Evolutionary conservation across 2,888 invertebrate species (phyloP).

Genomic region (Gymnocheta viridis): DNA sequence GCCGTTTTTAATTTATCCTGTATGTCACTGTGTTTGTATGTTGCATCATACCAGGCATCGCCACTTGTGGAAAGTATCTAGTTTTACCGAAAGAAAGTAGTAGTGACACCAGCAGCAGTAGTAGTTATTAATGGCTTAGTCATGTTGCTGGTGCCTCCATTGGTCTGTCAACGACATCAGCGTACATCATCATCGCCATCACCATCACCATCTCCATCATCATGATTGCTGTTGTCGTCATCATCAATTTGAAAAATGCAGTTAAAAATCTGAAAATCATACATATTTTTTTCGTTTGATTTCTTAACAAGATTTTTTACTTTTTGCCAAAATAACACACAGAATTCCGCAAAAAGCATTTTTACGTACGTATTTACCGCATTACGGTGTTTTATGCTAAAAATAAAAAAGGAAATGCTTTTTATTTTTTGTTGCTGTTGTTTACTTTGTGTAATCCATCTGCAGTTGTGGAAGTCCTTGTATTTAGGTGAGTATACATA

Average conservation of each 20-base stretch:
- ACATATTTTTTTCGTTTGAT: constrained; percentile 21
- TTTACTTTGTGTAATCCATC: constrained; percentile 36
- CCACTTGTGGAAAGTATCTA: background rate
- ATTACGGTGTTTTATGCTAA: constrained; percentile 61
- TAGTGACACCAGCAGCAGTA: background rate
- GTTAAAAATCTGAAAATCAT: constrained; percentile 38
- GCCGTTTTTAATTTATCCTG: too few relatives aligned
- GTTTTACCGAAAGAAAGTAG: background rate
- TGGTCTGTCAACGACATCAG: constrained; percentile 49
- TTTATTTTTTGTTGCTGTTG: constrained; percentile 2
- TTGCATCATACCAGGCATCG: constrained; percentile 3
- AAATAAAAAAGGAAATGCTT: constrained; percentile 48
- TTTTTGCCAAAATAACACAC: constrained; percentile 38
- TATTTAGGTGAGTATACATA: constrained; percentile 27
- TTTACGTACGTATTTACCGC: constrained; percentile 50
- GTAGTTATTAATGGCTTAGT: constrained; percentile 56
- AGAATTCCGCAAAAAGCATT: background rate
- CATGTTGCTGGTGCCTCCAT: constrained; percentile 48
- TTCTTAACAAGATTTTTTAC: constrained; percentile 57
- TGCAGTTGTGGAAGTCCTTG: constrained; percentile 20
- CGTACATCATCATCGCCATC: constrained; percentile 35
- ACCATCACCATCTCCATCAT: constrained; percentile 16
- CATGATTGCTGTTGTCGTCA: constrained; percentile 15
- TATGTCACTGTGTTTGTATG: background rate
- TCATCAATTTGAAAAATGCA: constrained; percentile 48